Percentiles rank a stretch among this genome's conserved stretches.
phyloP scores from a whole-genome alignment of 2,113 vertebrate species.

The Dromaius novaehollandiae region DNA sequence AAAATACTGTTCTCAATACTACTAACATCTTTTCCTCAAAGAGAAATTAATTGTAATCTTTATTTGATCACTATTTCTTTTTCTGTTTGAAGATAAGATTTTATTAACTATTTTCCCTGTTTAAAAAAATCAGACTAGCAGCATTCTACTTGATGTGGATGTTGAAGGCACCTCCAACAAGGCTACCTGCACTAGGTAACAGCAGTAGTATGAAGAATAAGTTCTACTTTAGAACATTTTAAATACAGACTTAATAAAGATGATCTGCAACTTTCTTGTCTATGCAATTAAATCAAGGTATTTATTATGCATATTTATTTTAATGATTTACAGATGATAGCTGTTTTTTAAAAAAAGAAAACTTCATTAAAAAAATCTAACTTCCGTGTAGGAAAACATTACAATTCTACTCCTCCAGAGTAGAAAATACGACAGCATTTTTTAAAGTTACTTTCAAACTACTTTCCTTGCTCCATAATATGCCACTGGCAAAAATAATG shows the following conservation, averaged over 20 bases:
- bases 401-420: not conserved
- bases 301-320: constrained; percentile 6
- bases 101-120: not conserved
- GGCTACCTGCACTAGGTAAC: not conserved
- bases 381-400: constrained; percentile 7
- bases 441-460: constrained; percentile 66
- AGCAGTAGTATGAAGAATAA: not conserved
- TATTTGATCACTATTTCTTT: not conserved
- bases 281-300: constrained; percentile 17
- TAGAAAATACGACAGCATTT: constrained; percentile 22
- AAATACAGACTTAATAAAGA: constrained; percentile 5
- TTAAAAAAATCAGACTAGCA: not conserved
- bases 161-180: not conserved
- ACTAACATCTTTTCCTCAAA: not conserved
- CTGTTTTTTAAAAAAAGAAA: not conserved
- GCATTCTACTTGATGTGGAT: not conserved
- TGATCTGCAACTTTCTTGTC: not conserved
- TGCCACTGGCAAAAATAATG: constrained; percentile 70
- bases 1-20: not conserved
- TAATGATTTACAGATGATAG: constrained; percentile 27
- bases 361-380: not conserved
- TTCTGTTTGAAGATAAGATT: not conserved
- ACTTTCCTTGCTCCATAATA: constrained; percentile 65
- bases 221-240: not conserved
- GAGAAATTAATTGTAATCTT: not conserved